Percentiles rank a stretch among this genome's conserved stretches.
phyloP scores from a whole-genome alignment of 2,888 invertebrate species.

The Cryptosula pallasiana region DNA sequence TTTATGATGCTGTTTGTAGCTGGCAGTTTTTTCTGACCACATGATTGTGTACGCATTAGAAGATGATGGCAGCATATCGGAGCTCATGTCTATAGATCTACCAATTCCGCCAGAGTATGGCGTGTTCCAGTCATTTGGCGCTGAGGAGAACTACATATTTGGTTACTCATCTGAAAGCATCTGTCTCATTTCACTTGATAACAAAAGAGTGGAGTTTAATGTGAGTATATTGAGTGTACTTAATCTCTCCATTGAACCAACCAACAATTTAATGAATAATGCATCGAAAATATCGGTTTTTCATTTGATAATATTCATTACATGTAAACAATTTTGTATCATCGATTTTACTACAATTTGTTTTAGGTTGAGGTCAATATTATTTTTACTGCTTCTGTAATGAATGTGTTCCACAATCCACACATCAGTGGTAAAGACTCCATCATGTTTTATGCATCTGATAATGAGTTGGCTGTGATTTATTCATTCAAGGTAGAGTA shows the following conservation, averaged over 20 bases:
- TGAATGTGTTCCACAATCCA: neutral
- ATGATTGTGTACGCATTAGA: slow-evolving; percentile 1
- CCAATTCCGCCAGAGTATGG: neutral
- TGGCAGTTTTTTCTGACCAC: neutral
- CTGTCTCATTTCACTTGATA: neutral
- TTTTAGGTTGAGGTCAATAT: slow-evolving; percentile 7
- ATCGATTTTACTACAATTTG: neutral
- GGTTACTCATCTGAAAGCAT: neutral
- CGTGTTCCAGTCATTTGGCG: neutral
- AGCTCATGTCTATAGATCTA: neutral
- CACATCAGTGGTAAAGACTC: neutral
- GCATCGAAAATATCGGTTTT: no score
- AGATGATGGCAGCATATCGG: neutral
- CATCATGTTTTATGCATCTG: neutral
- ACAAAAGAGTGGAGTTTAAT: neutral
- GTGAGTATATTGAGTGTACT: no score
- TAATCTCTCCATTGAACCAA: no score
- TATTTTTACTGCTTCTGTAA: neutral
- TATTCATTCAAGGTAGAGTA: neutral
- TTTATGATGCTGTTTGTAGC: neutral
- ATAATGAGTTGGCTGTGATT: neutral
- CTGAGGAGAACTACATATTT: slow-evolving; percentile 1
- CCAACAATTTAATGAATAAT: no score
- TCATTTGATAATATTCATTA: no score
- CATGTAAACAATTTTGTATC: no score